Percentiles rank a stretch among this genome's conserved stretches.
These are phyloP conservation scores for Arvicanthis niloticus DNA, from an alignment of 2,113 vertebrate genomes.

Conservation along the genomic window DNA sequence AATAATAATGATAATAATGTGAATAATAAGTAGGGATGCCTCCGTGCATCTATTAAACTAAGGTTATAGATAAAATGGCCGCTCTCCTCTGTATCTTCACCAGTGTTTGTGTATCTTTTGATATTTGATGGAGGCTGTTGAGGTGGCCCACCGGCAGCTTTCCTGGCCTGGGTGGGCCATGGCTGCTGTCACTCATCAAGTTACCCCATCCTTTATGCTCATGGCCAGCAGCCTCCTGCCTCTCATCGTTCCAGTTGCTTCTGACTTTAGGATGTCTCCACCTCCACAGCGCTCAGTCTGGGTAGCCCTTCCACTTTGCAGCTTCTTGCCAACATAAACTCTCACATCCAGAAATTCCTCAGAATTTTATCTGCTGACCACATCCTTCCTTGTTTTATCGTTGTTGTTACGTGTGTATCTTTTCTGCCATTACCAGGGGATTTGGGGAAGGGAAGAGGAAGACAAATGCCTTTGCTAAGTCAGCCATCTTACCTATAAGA, in stretches of 20 bases:
- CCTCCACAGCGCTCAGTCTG: not conserved
- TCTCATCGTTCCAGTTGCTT: not conserved
- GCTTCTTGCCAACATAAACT: slow-evolving; percentile 51
- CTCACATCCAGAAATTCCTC: slow-evolving; percentile 52
- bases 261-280: slow-evolving; percentile 40
- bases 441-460: slow-evolving; percentile 46
- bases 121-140: not conserved
- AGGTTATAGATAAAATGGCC: not conserved
- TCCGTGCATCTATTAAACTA: not conserved
- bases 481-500: not conserved
- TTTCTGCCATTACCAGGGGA: slow-evolving; percentile 13
- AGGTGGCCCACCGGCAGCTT: not conserved
- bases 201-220: not conserved
- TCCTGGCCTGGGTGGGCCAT: not conserved
- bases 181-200: not conserved
- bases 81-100: not conserved
- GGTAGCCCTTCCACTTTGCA: not conserved
- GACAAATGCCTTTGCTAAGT: not conserved
- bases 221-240: not conserved
- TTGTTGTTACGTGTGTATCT: slow-evolving; percentile 18
- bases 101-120: not conserved
- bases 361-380: slow-evolving; percentile 41
- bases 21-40: not conserved
- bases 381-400: slow-evolving; percentile 43
- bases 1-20: not conserved